Evolutionary conservation across 2,888 invertebrate species (phyloP), one percentile per base, ranked within the genome.

Genomic region (Platycheirus albimanus): DNA sequence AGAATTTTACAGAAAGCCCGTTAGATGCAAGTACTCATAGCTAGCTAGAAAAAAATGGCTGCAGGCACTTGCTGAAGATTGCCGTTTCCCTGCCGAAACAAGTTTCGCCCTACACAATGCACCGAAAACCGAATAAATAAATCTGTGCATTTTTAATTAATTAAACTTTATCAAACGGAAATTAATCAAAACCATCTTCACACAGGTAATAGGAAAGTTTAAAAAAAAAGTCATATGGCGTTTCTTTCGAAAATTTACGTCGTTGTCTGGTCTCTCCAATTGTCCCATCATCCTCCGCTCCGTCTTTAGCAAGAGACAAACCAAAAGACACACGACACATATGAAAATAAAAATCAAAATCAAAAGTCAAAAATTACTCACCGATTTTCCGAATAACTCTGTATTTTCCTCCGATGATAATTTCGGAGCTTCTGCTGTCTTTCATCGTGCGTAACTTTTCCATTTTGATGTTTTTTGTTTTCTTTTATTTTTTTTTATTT

Each of bases 341-440:
- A n/a, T n/a, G n/a, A n/a, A n/a, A n/a, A n/a, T 15, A 41, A 33
- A 67, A 67, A 33, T 10, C 38, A 3, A 4, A 38, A 74, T 8
- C n/a, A 51, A 36, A 43, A 45, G 30, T 54, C n/a, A 15, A 6
- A 38, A 69, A 61, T 83, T 70, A 86, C 87, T 88, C 87, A 90
- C 99, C 98, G 91, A 99, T 98, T 94, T 98, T 98, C 88, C 98
- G 94, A 90, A 98, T 95, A 90, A 99, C 94, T 91, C 98, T 95
- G 93, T 98, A 99, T 93, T 96, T 97, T 89, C 96, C 96, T 91
- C 96, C 96, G 91, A 97, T 95, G 91, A 96, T 93, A 91, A 96
- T 94, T 91, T 96, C 96, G 89, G 89, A 87, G 20, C 84, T 84
- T 79, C 90, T 87, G 79, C 85, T 87, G 80, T 89, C 90, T 87